Conservation (phyloP, 2,888 invertebrate genomes). For the Furcula furcula region DNA sequence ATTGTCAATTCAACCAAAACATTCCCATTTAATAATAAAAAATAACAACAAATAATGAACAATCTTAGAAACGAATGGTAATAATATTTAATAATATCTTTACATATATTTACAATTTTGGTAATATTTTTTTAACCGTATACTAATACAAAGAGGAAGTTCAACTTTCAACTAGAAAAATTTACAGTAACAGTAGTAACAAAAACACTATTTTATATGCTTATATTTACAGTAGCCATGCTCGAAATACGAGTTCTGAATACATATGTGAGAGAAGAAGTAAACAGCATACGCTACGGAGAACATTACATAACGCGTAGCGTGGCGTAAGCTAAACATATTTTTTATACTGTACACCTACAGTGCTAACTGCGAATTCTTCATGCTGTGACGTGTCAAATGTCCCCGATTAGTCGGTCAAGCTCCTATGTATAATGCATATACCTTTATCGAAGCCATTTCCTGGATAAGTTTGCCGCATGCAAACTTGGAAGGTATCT, state of each 20-base stretch:
- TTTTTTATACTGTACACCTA: too few species aligned
- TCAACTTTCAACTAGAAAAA: slow-evolving; percentile 58
- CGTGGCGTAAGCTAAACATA: neutral
- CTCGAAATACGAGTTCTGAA: neutral
- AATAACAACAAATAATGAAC: slow-evolving; percentile 78
- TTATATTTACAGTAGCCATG: slow-evolving; percentile 55
- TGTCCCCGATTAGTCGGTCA: too few species aligned
- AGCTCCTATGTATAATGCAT: too few species aligned
- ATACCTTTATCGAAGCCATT: too few species aligned
- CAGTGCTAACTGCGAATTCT: too few species aligned
- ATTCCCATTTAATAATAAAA: slow-evolving; percentile 75
- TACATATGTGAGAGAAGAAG: slow-evolving; percentile 6
- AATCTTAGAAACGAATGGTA: slow-evolving; percentile 79
- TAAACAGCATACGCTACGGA: slow-evolving; percentile 10
- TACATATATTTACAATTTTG: slow-evolving; percentile 80
- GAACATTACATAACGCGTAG: neutral
- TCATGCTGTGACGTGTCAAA: too few species aligned
- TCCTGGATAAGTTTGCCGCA: too few species aligned
- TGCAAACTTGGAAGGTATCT: too few species aligned
- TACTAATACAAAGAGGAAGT: slow-evolving; percentile 72
- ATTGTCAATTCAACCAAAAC: too few species aligned
- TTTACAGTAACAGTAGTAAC: slow-evolving; percentile 74
- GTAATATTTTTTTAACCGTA: slow-evolving; percentile 72
- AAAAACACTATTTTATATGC: slow-evolving; percentile 54
- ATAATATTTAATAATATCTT: slow-evolving; percentile 81